Conservation (phyloP, 2,797 vertebrate genomes). For the Lepus townsendii region DNA sequence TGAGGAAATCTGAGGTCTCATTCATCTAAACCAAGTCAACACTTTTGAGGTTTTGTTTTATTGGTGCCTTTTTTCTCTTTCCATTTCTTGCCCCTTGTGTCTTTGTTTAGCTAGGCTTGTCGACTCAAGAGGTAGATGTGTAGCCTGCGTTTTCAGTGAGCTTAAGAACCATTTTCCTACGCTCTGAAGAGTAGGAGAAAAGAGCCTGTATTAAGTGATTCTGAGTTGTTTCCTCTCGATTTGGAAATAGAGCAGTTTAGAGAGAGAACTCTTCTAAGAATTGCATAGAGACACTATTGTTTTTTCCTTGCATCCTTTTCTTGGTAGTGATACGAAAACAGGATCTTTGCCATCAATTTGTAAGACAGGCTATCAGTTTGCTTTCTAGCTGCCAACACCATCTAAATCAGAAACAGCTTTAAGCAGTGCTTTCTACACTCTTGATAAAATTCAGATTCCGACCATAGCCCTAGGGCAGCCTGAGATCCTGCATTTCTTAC, state of each 20-base stretch:
- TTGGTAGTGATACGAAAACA: constrained; percentile 39
- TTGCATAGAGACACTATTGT: constrained; percentile 29
- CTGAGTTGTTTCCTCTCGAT: constrained; percentile 42
- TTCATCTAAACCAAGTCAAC: constrained; percentile 72
- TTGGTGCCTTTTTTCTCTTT: constrained; percentile 62
- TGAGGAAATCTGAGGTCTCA: constrained; percentile 77
- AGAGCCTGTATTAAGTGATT: neutral
- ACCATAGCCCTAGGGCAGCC: neutral
- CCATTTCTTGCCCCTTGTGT: constrained; percentile 68
- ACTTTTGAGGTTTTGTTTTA: constrained; percentile 73
- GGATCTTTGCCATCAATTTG: constrained; percentile 25
- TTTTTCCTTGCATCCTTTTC: constrained; percentile 62
- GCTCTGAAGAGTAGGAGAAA: neutral
- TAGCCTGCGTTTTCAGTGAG: constrained; percentile 72
- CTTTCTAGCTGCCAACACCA: constrained; percentile 38
- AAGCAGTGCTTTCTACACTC: constrained; percentile 9
- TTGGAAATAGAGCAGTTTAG: constrained; percentile 35
- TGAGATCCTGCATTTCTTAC: constrained; percentile 27
- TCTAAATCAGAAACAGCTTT: constrained; percentile 50
- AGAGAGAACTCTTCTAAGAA: constrained; percentile 1
- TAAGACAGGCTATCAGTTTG: constrained; percentile 48
- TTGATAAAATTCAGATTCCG: constrained; percentile 44
- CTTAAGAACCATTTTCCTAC: constrained; percentile 47
- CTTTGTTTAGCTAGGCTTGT: constrained; percentile 63
- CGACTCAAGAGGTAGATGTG: constrained; percentile 60